Conservation (phyloP, 92 coral and sea anemone species). For the Phenganax subtilis region DNA sequence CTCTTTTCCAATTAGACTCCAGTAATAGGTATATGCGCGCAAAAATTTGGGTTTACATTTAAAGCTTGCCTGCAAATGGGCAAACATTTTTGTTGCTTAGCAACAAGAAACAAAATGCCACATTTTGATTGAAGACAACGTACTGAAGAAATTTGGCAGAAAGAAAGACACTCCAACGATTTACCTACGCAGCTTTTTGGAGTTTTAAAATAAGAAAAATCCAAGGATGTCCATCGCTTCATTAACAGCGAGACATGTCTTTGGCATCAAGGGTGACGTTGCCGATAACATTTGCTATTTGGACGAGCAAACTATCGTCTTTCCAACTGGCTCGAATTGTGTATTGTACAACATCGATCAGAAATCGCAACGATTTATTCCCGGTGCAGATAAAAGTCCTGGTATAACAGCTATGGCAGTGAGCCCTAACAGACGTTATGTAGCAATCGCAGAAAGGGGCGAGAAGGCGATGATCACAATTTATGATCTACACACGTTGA, state of each 20-base stretch:
- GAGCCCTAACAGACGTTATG: conserved; percentile 94
- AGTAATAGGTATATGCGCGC: not conserved
- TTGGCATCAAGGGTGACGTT: conserved; percentile 94
- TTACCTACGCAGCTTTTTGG: not conserved
- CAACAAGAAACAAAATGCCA: not conserved
- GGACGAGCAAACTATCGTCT: conserved; percentile 97
- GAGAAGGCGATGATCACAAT: conserved; percentile 93
- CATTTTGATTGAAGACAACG: not conserved
- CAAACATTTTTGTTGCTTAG: not conserved
- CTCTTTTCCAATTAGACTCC: not conserved
- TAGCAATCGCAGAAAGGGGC: conserved; percentile 90
- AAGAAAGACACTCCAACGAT: not conserved
- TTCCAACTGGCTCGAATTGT: conserved; percentile 98
- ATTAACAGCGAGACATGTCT: conserved; percentile 87
- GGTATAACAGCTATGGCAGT: conserved; percentile 98
- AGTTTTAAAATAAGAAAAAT: not conserved
- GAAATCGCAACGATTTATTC: conserved; percentile 95
- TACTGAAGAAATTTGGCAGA: not conserved
- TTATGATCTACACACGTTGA: conserved; percentile 89
- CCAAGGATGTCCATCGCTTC: conserved; percentile 91
- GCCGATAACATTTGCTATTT: conserved; percentile 89
- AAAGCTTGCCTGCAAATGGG: not conserved
- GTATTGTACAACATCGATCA: conserved; percentile 93
- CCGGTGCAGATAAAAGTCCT: conserved; percentile 92
- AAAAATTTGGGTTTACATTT: not conserved